Percentiles rank a stretch among this genome's conserved stretches.
These are phyloP conservation scores for Macrobrachium rosenbergii DNA, from an alignment of 1,140 invertebrate genomes.

Conservation along the genomic window DNA sequence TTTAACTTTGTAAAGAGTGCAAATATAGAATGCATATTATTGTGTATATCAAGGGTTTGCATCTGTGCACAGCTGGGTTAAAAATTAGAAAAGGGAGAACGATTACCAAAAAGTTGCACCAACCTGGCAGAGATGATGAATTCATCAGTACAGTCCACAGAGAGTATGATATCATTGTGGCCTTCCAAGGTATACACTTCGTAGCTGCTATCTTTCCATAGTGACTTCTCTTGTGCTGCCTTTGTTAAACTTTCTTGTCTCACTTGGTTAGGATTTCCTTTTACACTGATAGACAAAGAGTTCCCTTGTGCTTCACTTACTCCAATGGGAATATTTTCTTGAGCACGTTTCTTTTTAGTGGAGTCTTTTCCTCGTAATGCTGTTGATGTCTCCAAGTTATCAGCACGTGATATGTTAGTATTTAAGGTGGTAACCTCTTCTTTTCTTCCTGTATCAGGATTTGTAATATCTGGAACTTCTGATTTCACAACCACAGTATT, in stretches of 20 bases:
- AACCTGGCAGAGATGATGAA: constrained; percentile 38
- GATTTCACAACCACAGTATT: too few relatives aligned
- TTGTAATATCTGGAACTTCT: too few relatives aligned
- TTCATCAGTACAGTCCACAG: constrained; percentile 31
- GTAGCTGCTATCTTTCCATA: constrained; percentile 27
- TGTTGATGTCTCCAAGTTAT: not conserved
- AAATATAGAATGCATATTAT: too few relatives aligned
- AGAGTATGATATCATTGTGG: constrained; percentile 37
- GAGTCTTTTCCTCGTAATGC: not conserved
- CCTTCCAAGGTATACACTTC: constrained; percentile 34
- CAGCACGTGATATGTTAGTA: too few relatives aligned
- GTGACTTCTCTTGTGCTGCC: not conserved
- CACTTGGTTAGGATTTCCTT: not conserved
- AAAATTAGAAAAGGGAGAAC: too few relatives aligned
- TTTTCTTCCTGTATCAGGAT: too few relatives aligned
- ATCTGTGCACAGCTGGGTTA: too few relatives aligned
- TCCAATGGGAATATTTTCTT: not conserved
- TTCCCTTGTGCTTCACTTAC: not conserved
- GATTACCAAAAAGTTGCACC: not conserved
- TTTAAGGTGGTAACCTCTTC: too few relatives aligned
- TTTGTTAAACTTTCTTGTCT: not conserved
- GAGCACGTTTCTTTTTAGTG: not conserved
- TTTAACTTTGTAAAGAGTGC: too few relatives aligned
- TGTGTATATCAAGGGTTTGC: too few relatives aligned
- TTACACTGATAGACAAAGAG: not conserved